Evolutionary conservation across 1,140 invertebrate genomes (phyloP), one percentile per base, ranked within the genome.

Genomic region (Delia radicum): DNA sequence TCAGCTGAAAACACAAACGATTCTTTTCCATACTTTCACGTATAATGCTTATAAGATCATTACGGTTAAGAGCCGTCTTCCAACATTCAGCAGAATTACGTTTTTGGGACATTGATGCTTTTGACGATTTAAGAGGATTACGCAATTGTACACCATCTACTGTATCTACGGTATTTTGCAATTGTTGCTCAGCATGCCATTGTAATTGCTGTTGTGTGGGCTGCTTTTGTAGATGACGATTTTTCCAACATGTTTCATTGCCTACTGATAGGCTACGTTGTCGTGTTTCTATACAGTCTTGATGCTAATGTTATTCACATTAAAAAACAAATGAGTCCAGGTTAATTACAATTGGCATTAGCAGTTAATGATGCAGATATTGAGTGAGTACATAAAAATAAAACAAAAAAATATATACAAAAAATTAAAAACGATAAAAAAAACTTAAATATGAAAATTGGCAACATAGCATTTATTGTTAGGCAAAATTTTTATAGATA

Each of bases 1-100:
- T 90, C 85, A 91, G 89, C 89, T 94, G 91, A 90, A 93, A 93
- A 91, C 91, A 92, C 88, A 93, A 88, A 86, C 94, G 94, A 87
- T 96, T 95, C 87, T 95, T 94, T 86, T 95, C 94, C 94, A 96
- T 95, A 85, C 95, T 96, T 75, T 94, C 93, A 87, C 95, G 93
- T 80, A 96, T 94, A 79, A 96, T 93, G 87, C 95, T 93, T 74
- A 94, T 90, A 77, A 95, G 88, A 87, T 95, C 93, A 81, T 94
- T 92, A 78, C 93, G 89, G 82, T 95, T 94, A 77, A 94, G 87
- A 55, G 84, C 84, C 75, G 92, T 92, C 75, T 92, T 86, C 81
- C 85, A 84, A 74, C 84, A 86, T 63, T 86, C 85, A 62, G 82
- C 81, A 0, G 83, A 85, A 15, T 82, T 85, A 21, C 83, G 82